phyloP scores from a whole-genome alignment of 2,888 invertebrate species.

The Rhingia campestris region DNA sequence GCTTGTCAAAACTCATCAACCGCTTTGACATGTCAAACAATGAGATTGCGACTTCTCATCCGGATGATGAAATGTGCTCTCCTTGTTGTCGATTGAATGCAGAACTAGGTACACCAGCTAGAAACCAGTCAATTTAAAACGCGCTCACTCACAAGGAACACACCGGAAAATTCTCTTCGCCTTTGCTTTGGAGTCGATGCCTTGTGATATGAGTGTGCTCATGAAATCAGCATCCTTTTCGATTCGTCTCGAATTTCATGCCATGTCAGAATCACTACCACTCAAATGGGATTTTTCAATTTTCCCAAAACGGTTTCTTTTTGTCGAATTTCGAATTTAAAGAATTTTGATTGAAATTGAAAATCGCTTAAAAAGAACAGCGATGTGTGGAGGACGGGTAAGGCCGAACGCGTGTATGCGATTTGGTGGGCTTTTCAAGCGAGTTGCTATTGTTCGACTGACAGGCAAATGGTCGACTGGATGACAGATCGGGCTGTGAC shows the following conservation, averaged over 20 bases:
- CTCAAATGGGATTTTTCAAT: slow-evolving; percentile 74
- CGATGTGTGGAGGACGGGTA: neutral
- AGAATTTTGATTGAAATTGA: slow-evolving; percentile 64
- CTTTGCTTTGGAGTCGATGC: slow-evolving; percentile 41
- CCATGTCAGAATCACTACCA: slow-evolving; percentile 66
- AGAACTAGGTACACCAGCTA: slow-evolving; percentile 13
- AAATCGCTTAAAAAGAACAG: slow-evolving; percentile 65
- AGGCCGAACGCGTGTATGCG: slow-evolving; percentile 63
- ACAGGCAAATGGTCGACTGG: slow-evolving; percentile 63
- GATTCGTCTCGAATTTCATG: slow-evolving; percentile 73
- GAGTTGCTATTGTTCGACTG: slow-evolving; percentile 54
- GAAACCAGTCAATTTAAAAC: slow-evolving; percentile 31
- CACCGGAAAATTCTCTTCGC: slow-evolving; percentile 54
- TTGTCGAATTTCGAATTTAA: slow-evolving; percentile 19
- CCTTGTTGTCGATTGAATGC: slow-evolving; percentile 24
- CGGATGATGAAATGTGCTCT: slow-evolving; percentile 26
- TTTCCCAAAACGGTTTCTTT: slow-evolving; percentile 43
- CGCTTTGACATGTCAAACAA: slow-evolving; percentile 70
- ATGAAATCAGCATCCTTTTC: slow-evolving; percentile 62
- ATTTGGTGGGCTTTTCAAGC: slow-evolving; percentile 68
- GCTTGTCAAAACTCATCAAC: slow-evolving; percentile 72
- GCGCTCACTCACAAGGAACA: slow-evolving; percentile 43
- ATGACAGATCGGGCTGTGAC: slow-evolving; percentile 71
- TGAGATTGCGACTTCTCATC: slow-evolving; percentile 59
- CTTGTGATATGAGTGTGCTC: slow-evolving; percentile 37